phyloP scores from a whole-genome alignment of 2,888 invertebrate genomes.

The Leucophenga maculata region DNA sequence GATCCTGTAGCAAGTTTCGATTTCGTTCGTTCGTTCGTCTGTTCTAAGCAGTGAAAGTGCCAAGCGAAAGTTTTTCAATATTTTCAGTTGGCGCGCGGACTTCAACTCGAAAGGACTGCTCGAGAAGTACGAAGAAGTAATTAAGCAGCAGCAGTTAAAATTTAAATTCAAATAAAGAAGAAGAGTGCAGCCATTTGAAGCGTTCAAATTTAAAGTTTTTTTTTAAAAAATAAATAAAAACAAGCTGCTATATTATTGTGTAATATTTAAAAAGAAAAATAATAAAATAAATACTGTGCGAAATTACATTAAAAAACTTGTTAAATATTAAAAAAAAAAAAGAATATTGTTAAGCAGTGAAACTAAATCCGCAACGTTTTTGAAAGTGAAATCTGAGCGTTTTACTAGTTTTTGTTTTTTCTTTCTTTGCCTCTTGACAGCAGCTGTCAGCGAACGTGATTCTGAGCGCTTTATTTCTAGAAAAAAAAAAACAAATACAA shows the following conservation, averaged over 20 bases:
- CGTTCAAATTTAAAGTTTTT: not conserved
- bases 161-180: no score
- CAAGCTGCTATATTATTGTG: not conserved
- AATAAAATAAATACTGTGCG: slow-evolving; percentile 31
- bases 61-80: not conserved
- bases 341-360: not conserved
- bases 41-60: not conserved
- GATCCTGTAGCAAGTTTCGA: slow-evolving; percentile 8
- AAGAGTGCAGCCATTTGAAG: not conserved
- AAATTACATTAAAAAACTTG: slow-evolving; percentile 29
- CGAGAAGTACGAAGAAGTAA: not conserved
- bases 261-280: not conserved
- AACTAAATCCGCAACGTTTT: not conserved
- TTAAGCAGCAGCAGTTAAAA: not conserved
- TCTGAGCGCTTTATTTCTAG: not conserved
- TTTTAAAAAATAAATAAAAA: not conserved
- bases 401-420: not conserved
- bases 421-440: not conserved
- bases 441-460: slow-evolving; percentile 22
- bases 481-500: not conserved
- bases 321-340: not conserved
- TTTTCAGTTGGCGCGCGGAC: slow-evolving; percentile 21
- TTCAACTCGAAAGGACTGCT: slow-evolving; percentile 13
- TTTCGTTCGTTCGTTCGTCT: not conserved
- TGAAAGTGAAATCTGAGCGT: slow-evolving; percentile 9